Evolutionary conservation across 2,797 vertebrate genomes (phyloP), one percentile per base, ranked within the genome.

Genomic region (Adelosebastes latens): DNA sequence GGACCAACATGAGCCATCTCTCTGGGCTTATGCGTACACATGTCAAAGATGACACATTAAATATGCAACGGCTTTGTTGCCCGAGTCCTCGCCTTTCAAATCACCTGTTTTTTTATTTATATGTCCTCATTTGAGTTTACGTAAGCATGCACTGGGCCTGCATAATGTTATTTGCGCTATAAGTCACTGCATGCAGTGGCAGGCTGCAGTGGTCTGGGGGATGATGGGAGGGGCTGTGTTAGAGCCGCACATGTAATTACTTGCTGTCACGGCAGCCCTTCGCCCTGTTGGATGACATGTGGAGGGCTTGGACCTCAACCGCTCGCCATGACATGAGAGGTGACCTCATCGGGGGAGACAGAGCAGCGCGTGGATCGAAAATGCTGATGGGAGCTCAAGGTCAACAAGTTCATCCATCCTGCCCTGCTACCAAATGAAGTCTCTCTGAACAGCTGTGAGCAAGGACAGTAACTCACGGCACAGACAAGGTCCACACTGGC

Each of bases 381-480:
- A 93, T 86, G 88, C 86, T 91, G 89, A 95, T 88, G 79, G 82
- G 89, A 69, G 78, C 86, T 92, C 88, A 93, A 92, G 93, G 93
- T 92, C 90, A 88, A 67, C 39, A 62, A 83, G 90, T 90, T 90
- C 88, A 90, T 91, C 81, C 75, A 70, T 85, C 86, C 77, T 85
- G 75, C 36, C 85, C 83, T 20, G 70, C 75, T 90, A 81, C 88
- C 80, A 86, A 76, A 86, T 88, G 53, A 89, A 87, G 87, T 86
- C 77, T 81, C 73, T 78, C 70, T 75, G 79, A 92, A 86, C 92
- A 92, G 89, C 91, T 92, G 92, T 81, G 90, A 77, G 85, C 75
- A 88, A 89, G 86, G 87, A 87, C 88, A 77, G 77, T 87, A 87
- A 87, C 87, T 93, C 87, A 87, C 53, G 24, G 49, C 81, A 61